phyloP scores from a whole-genome alignment of 2,797 vertebrate genomes.

The Cirrhinus molitorella region DNA sequence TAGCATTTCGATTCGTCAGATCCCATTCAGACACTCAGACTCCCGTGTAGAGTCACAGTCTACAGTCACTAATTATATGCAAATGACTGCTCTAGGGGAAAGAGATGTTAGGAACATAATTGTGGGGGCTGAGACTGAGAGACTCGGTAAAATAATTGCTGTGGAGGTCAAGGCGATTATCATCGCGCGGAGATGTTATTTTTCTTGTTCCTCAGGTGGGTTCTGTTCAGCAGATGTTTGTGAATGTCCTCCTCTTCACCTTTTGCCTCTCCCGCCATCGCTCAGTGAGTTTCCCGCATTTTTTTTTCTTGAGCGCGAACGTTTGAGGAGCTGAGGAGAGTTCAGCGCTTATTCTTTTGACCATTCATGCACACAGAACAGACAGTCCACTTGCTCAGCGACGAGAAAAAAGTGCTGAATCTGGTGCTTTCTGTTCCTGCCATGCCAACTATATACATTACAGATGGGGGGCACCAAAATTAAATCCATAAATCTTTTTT shows the following conservation, averaged over 20 bases:
- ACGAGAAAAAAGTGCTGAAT: constrained; percentile 54
- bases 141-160: constrained; percentile 51
- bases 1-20: constrained; percentile 3
- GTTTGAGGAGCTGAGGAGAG: constrained; percentile 5
- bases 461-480: constrained; percentile 54
- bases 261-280: constrained; percentile 28
- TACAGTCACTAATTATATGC: constrained; percentile 58
- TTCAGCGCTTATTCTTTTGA: not conserved
- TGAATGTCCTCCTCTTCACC: constrained; percentile 49
- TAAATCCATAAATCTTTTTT: constrained; percentile 59
- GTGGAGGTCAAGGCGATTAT: constrained; percentile 56
- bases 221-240: constrained; percentile 51
- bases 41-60: constrained; percentile 34
- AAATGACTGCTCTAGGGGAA: constrained; percentile 52
- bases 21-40: constrained; percentile 25
- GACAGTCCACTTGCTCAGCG: not conserved
- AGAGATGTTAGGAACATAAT: constrained; percentile 53
- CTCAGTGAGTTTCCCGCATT: constrained; percentile 17
- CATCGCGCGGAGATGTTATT: constrained; percentile 23
- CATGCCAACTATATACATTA: constrained; percentile 52
- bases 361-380: not conserved
- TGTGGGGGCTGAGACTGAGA: constrained; percentile 48
- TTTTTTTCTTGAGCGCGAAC: not conserved
- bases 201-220: constrained; percentile 52
- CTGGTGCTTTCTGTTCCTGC: constrained; percentile 26